Evolutionary conservation across 64 coral and sea anemone species (phyloP), one percentile per base, ranked within the genome.

Genomic region (Montipora cactus): DNA sequence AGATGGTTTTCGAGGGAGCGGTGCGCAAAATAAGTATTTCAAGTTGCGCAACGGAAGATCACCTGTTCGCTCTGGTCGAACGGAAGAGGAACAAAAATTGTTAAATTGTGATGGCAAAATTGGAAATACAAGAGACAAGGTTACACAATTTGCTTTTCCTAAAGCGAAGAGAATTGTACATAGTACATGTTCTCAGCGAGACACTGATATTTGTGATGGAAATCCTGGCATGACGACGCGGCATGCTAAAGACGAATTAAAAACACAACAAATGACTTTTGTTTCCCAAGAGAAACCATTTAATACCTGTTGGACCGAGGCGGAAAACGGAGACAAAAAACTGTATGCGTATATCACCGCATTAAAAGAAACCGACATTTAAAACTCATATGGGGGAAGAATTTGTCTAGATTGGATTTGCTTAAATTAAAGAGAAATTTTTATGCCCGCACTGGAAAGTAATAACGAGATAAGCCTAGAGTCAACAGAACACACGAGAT

Each of bases 401-500:
- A 86, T 72, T 47, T 64, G 55, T 44, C 71, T 64, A 69, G 47
- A 71, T 86, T 52, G 18, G 8, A 50, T 49, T 86, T 49, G 4
- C 25, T 3, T 18, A 70, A 21, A 86, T 86, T 86, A 71, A 72
- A 86, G 49, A 49, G 19, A 46, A 86, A 16, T 86, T 86, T 68
- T 66, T 48, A 16, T 64, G 11, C 82, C 25, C 7, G 45, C 23
- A 46, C 44, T 50, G 45, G 62, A 72, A 86, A 86, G 62, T 50
- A 86, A 86, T 86, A 86, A 86, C 82, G 20, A 71, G 82, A 70
- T 72, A 49, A 86, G 82, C 15, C 66, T 86, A 71, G 47, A 70
- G 82, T 86, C 68, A 86, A 86, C 82, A 86, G 7, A 50, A n/a
- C 19, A 14, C 44, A 71, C 8, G 62, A 86, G 71, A 86, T 71